phyloP scores from a whole-genome alignment of 2,113 vertebrate genomes.

The Rhineura floridana region DNA sequence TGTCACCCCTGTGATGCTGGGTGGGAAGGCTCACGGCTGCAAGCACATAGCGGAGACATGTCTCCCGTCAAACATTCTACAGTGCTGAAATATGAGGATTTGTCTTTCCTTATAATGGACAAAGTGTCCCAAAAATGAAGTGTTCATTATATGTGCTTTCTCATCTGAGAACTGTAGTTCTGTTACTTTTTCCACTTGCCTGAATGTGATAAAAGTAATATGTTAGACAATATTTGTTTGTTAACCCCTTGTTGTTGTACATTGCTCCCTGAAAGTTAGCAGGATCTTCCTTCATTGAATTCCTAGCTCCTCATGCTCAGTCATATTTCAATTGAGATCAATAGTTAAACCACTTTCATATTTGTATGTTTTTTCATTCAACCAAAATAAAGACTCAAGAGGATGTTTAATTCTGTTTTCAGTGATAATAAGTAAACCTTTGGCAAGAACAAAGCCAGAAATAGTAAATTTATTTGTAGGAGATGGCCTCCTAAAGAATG shows the following conservation, averaged over 20 bases:
- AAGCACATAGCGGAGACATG: neutral
- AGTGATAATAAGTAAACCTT: neutral
- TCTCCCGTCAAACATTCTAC: neutral
- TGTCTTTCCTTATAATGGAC: neutral
- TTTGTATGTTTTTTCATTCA: slow-evolving; percentile 25
- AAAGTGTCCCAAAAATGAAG: neutral
- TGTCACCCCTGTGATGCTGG: neutral
- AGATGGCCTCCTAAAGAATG: neutral
- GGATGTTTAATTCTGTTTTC: neutral
- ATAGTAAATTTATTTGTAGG: slow-evolving; percentile 34
- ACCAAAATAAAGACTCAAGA: slow-evolving; percentile 23
- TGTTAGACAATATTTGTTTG: neutral
- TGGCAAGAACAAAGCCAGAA: neutral
- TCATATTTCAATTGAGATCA: neutral
- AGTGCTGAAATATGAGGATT: neutral
- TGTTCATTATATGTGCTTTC: neutral
- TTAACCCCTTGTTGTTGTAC: neutral
- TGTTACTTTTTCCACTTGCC: neutral
- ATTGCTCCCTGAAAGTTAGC: neutral
- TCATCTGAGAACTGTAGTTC: neutral
- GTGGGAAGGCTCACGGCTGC: neutral
- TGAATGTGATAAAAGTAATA: neutral
- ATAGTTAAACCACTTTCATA: neutral
- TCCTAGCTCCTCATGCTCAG: slow-evolving; percentile 15
- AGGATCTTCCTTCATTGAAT: slow-evolving; percentile 33